Base-by-base conservation (phyloP, 2,888 invertebrate species). In the Drosophila austrosaltans region DNA sequence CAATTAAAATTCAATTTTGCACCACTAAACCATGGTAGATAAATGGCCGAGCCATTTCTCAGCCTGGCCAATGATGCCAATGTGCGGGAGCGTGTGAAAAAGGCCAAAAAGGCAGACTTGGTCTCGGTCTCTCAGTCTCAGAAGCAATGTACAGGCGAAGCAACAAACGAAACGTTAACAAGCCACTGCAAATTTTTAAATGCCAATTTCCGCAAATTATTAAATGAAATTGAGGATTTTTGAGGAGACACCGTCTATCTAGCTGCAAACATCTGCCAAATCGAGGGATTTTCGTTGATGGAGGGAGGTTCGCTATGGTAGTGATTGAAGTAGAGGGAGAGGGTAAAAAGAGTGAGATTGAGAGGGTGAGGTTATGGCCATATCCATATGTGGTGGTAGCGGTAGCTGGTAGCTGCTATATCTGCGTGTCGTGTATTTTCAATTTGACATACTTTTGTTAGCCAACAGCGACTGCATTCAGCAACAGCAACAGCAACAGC, bases 201-300 rank as follows among this genome's bases (percentile, higher is more conserved):
- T 87, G 87, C 78, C 87, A 89, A 86, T 86, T 89, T 86, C 89
- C 85, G 82, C 77, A 89, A 88, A 89, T 85, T 87, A 86, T 86
- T 89, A 89, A 87, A 87, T 81, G 89, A 84, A 88, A 88, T 84
- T 85, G 86, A 84, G 88, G 87, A 84, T 80, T 75, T 10, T 48
- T 48, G 48, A 73, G 85, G 44, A 77, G 77, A 66, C 32, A 53
- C 30, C 32, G 81, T 79, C 81, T 81, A 81, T 78, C 78, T 76
- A 72, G 66, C 42, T 65, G 66, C 61, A 42, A 60, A 57, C 72
- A 72, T 72, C 71, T 72, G 32, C 48, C 48, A 22, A 42, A 40
- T 5, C 5, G 12, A 16, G 16, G 62, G 39, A 71, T 66, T 69
- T 32, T 36, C 1, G 36, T 2, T 8, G 36, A 10, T 8, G 36